Percentiles rank a stretch among this genome's conserved stretches.
Conservation (phyloP, 2,797 vertebrate genomes). For the Rhinella marina region DNA sequence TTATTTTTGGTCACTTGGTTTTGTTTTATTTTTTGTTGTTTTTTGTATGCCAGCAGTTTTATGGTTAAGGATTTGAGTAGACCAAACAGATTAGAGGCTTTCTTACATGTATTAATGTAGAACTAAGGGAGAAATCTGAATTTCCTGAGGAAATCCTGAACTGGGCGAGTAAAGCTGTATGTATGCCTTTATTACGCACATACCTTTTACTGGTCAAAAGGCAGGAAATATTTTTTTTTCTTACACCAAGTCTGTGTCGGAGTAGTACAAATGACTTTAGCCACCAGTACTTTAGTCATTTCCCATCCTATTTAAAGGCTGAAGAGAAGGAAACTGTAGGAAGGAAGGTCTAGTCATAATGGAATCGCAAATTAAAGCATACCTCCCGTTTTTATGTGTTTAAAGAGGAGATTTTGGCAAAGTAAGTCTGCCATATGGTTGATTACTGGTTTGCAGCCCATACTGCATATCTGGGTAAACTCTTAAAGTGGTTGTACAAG, state of each 20-base stretch:
- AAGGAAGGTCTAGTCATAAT: constrained; percentile 14
- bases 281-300: constrained; percentile 47
- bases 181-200: constrained; percentile 49
- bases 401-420: not conserved
- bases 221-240: constrained; percentile 61
- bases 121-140: constrained; percentile 33
- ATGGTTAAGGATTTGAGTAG: not conserved
- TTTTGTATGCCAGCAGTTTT: not conserved
- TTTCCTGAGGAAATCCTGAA: constrained; percentile 60
- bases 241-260: constrained; percentile 53
- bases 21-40: not conserved
- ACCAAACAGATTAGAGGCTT: constrained; percentile 11
- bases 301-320: constrained; percentile 53
- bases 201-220: not conserved
- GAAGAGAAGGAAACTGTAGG: constrained; percentile 26
- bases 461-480: not conserved
- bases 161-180: constrained; percentile 46
- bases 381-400: not conserved
- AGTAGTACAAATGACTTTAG: constrained; percentile 36
- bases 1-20: not conserved
- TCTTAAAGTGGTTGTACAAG: not conserved
- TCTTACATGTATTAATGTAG: not conserved
- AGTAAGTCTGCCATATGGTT: not conserved
- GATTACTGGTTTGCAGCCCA: not conserved
- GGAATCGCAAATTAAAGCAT: not conserved